phyloP scores from a whole-genome alignment of 2,797 vertebrate species.

The Miichthys miiuy region DNA sequence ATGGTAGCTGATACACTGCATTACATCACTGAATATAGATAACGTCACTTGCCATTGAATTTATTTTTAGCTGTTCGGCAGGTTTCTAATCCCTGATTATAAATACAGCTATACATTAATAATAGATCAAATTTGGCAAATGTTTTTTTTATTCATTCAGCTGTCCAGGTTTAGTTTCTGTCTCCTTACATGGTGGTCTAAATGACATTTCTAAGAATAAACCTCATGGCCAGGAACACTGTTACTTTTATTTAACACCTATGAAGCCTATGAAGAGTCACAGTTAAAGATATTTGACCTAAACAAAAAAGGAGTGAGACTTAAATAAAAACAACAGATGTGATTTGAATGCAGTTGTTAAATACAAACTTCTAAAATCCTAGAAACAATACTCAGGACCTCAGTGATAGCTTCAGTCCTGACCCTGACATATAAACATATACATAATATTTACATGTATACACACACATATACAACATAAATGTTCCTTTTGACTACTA shows the following conservation, averaged over 20 bases:
- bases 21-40: neutral
- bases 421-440: constrained; percentile 11
- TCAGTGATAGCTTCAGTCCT: neutral
- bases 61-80: neutral
- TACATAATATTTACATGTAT: too few species aligned
- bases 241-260: neutral
- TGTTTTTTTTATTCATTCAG: neutral
- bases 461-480: neutral
- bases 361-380: neutral
- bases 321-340: neutral
- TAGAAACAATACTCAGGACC: neutral
- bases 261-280: neutral
- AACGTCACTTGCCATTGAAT: constrained; percentile 4
- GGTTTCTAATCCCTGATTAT: neutral
- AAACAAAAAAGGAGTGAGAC: neutral
- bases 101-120: neutral
- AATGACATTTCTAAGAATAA: neutral
- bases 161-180: neutral
- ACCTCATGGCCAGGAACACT: neutral
- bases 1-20: constrained; percentile 9
- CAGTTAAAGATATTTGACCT: neutral
- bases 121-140: neutral
- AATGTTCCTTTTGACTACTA: neutral
- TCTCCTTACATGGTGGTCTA: neutral
- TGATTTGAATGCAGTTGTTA: neutral